Evolutionary conservation across 2,797 vertebrate species (phyloP).

Genomic region (Hybognathus amarus): DNA sequence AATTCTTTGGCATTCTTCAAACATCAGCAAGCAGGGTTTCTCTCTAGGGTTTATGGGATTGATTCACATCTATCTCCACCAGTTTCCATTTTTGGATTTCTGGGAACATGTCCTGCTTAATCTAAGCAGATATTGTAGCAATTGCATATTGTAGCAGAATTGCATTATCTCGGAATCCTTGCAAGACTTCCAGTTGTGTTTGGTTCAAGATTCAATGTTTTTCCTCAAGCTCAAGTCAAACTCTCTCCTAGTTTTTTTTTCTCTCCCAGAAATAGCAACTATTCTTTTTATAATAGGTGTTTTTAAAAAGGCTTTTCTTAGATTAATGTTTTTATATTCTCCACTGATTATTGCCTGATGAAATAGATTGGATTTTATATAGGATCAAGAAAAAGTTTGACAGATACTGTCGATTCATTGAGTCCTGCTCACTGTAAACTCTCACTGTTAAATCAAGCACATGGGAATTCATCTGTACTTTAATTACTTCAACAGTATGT

Average conservation of each 20-base stretch:
- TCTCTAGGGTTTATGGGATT: slow-evolving; percentile 1
- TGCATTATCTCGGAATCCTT: slow-evolving; percentile 11
- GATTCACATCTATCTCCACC: background rate
- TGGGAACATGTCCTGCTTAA: slow-evolving; percentile 3
- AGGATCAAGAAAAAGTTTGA: slow-evolving; percentile 34
- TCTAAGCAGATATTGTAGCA: slow-evolving; percentile 20
- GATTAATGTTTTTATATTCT: slow-evolving; percentile 19
- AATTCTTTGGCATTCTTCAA: background rate
- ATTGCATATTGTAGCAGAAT: slow-evolving; percentile 16
- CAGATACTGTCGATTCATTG: slow-evolving; percentile 30
- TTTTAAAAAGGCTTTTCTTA: slow-evolving; percentile 31
- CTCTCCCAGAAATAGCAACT: slow-evolving; percentile 3
- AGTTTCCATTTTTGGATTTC: slow-evolving; percentile 30
- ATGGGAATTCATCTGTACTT: slow-evolving; percentile 26
- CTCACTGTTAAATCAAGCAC: slow-evolving; percentile 22
- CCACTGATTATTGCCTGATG: slow-evolving; percentile 16
- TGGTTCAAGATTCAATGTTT: slow-evolving; percentile 27
- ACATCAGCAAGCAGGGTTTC: background rate
- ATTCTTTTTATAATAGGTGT: slow-evolving; percentile 12
- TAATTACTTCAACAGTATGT: slow-evolving; percentile 28
- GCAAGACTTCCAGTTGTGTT: background rate
- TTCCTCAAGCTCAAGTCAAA: slow-evolving; percentile 4
- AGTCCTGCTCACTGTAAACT: slow-evolving; percentile 27
- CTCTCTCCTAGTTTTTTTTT: too few relatives aligned
- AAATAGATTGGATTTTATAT: slow-evolving; percentile 24